Conservation (phyloP, 2,113 vertebrate species). For the Cebus imitator region DNA sequence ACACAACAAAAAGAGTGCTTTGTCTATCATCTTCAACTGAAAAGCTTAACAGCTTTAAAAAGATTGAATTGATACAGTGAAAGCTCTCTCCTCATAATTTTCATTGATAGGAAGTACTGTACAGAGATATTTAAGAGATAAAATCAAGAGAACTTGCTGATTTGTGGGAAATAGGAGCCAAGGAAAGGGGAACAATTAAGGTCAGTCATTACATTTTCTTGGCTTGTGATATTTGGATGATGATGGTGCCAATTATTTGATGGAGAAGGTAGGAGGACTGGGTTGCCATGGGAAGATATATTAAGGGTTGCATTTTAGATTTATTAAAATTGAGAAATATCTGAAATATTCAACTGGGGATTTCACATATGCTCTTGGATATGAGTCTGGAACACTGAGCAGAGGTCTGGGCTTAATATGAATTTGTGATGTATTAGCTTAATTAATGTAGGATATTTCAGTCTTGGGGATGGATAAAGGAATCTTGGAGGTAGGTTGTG, state of each 20-base stretch:
- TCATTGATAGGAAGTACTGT: background rate
- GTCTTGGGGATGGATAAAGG: background rate
- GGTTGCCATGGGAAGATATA: background rate
- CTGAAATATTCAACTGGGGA: background rate
- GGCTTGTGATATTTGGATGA: background rate
- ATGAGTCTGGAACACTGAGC: too few species aligned
- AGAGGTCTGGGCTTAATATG: background rate
- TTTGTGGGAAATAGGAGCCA: background rate
- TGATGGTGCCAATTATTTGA: background rate
- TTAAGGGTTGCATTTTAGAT: background rate
- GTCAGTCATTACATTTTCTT: background rate
- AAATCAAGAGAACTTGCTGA: conserved; percentile 22
- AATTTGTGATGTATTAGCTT: background rate
- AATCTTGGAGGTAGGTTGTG: background rate
- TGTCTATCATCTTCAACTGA: background rate
- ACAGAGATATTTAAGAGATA: background rate
- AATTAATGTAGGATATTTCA: background rate
- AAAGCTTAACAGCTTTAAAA: background rate
- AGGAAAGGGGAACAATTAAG: background rate
- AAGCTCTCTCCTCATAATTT: conserved; percentile 5
- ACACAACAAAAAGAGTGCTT: background rate
- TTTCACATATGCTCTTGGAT: background rate
- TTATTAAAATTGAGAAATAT: background rate
- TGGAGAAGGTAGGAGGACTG: background rate
- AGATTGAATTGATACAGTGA: background rate